Evolutionary conservation across 2,797 vertebrate genomes (phyloP).

Genomic region (Enteromius mattozi): DNA sequence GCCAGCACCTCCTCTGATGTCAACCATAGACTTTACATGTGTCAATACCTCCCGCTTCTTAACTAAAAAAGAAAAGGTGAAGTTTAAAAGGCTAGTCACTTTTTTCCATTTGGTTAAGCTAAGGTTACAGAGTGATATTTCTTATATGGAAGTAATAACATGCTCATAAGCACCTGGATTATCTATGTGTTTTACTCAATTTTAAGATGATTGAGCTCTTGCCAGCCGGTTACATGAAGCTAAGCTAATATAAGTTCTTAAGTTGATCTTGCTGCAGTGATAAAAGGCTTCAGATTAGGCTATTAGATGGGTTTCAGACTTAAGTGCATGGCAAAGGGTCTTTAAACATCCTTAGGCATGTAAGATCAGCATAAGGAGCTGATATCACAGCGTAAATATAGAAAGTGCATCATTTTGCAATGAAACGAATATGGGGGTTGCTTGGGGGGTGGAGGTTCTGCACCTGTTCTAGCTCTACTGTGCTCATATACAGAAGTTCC

Average conservation of each 20-base stretch:
- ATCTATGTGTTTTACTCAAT: background rate
- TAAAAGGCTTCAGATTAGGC: background rate
- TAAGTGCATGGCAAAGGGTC: background rate
- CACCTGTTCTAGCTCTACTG: slow-evolving; percentile 73
- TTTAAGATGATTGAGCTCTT: background rate
- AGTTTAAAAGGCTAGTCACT: background rate
- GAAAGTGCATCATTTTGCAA: slow-evolving; percentile 75
- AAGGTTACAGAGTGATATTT: background rate
- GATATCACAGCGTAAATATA: slow-evolving; percentile 82
- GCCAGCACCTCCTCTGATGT: background rate
- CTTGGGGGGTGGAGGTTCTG: slow-evolving; percentile 59
- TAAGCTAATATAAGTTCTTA: background rate
- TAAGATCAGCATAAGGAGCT: slow-evolving; percentile 74
- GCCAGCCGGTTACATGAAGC: background rate
- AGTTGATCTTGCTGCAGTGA: background rate
- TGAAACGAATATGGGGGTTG: slow-evolving; percentile 76
- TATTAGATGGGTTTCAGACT: background rate
- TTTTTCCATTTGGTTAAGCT: background rate
- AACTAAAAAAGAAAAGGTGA: background rate
- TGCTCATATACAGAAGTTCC: slow-evolving; percentile 48
- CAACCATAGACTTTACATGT: background rate
- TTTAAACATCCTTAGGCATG: slow-evolving; percentile 51
- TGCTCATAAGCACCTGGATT: background rate
- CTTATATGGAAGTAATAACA: background rate
- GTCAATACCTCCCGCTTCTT: background rate